Percentiles rank a stretch among this genome's conserved stretches.
These are phyloP conservation scores for Dryobota labecula DNA, from an alignment of 2,888 invertebrate species.

Conservation along the genomic window DNA sequence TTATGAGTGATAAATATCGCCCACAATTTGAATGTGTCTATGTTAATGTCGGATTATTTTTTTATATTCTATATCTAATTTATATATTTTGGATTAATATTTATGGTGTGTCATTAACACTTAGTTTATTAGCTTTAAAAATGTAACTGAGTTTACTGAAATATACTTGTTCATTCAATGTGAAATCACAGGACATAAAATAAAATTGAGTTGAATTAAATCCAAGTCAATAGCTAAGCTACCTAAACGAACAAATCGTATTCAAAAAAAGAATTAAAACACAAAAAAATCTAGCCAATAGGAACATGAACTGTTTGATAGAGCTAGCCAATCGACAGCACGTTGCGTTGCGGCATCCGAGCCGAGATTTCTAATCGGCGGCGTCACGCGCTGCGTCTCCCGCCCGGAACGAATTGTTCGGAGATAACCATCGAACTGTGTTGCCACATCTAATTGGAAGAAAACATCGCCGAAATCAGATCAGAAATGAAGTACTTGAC, in stretches of 20 bases:
- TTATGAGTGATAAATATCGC: conserved; percentile 44
- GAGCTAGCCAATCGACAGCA: conserved; percentile 73
- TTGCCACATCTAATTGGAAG: conserved; percentile 68
- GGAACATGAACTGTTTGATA: conserved; percentile 71
- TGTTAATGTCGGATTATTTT: conserved; percentile 11
- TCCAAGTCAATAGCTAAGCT: conserved; percentile 5
- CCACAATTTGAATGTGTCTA: conserved; percentile 23
- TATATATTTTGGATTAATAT: conserved; percentile 1
- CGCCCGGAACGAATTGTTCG: conserved; percentile 76
- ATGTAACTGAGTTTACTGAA: not conserved
- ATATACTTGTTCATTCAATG: not conserved
- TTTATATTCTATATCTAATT: conserved; percentile 1
- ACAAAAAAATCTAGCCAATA: conserved; percentile 64
- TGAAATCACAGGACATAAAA: not conserved
- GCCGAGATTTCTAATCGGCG: conserved; percentile 83
- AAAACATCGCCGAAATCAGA: conserved; percentile 69
- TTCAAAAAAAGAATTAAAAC: conserved; percentile 36
- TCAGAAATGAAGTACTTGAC: conserved; percentile 42
- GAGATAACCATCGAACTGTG: conserved; percentile 81
- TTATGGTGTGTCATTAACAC: conserved; percentile 3
- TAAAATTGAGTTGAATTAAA: conserved; percentile 13
- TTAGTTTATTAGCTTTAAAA: conserved; percentile 2
- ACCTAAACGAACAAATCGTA: conserved; percentile 14
- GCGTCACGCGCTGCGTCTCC: conserved; percentile 83
- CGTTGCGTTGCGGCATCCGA: conserved; percentile 75